Conservation (phyloP, 2,113 vertebrate genomes). For the Morone chrysops region DNA sequence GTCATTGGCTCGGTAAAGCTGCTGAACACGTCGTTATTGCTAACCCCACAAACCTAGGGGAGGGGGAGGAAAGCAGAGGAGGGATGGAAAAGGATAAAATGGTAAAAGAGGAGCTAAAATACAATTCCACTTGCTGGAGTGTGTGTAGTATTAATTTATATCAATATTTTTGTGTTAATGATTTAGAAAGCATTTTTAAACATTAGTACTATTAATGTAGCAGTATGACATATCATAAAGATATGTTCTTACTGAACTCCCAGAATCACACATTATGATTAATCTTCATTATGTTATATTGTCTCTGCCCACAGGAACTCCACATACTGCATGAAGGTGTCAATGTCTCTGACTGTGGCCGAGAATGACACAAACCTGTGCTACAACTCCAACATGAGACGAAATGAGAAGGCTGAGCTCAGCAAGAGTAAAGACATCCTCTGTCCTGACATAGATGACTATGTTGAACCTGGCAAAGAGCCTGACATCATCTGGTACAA, state of each 20-base stretch:
- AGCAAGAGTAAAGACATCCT: constrained; percentile 97
- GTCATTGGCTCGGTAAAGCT: constrained; percentile 76
- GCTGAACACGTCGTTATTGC: constrained; percentile 70
- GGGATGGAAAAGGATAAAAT: constrained; percentile 18
- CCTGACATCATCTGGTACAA: constrained; percentile 97
- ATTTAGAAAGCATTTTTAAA: background rate
- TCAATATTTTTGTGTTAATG: background rate
- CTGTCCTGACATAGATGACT: constrained; percentile 96
- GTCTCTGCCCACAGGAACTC: constrained; percentile 90
- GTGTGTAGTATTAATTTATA: too few species aligned
- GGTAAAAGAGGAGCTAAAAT: constrained; percentile 6
- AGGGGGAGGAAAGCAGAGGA: constrained; percentile 4
- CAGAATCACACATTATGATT: background rate
- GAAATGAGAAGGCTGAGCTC: constrained; percentile 96
- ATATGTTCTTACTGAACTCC: background rate
- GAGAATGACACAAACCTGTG: constrained; percentile 97
- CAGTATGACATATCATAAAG: background rate
- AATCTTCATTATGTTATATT: background rate
- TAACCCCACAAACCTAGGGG: constrained; percentile 44
- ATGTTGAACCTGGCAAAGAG: constrained; percentile 91
- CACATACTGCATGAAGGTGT: constrained; percentile 99
- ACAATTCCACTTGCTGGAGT: background rate
- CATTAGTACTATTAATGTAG: background rate
- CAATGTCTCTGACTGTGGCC: constrained; percentile 96
- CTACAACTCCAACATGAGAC: constrained; percentile 98